Percentiles rank a stretch among this genome's conserved stretches.
Conservation (phyloP, 2,888 invertebrate species). For the Oeneis ivallda region DNA sequence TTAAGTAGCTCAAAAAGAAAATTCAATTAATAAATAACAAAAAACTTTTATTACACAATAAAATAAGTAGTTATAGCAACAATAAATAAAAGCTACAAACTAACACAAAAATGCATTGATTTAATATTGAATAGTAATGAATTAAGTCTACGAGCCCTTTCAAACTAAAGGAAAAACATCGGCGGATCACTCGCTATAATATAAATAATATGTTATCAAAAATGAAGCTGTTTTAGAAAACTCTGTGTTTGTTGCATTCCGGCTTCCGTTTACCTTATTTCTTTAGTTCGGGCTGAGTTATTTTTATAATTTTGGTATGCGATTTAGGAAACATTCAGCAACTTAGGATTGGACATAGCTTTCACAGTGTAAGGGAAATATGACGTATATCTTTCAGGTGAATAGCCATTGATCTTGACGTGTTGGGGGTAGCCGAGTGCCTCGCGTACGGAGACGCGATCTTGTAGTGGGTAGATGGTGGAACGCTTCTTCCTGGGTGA, state of each 20-base stretch:
- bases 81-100: conserved; percentile 21
- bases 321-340: conserved; percentile 45
- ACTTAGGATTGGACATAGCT: conserved; percentile 42
- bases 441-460: conserved; percentile 52
- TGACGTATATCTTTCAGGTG: conserved; percentile 71
- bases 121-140: background rate
- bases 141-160: background rate
- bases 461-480: conserved; percentile 58
- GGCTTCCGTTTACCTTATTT: background rate
- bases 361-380: conserved; percentile 62
- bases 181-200: background rate
- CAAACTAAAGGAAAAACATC: conserved; percentile 10
- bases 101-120: conserved; percentile 29
- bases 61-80: conserved; percentile 17
- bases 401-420: conserved; percentile 63
- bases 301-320: background rate
- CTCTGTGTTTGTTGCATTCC: too few relatives aligned
- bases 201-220: background rate
- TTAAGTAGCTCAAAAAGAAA: background rate
- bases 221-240: background rate
- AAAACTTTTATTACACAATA: conserved; percentile 13
- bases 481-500: conserved; percentile 73
- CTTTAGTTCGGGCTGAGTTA: background rate
- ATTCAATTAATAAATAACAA: background rate
- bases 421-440: conserved; percentile 52